A percentile compares a stretch with the other conserved stretches of the same genome.
phyloP scores from a whole-genome alignment of 2,888 invertebrate genomes.

The Ennomos quercinarius region DNA sequence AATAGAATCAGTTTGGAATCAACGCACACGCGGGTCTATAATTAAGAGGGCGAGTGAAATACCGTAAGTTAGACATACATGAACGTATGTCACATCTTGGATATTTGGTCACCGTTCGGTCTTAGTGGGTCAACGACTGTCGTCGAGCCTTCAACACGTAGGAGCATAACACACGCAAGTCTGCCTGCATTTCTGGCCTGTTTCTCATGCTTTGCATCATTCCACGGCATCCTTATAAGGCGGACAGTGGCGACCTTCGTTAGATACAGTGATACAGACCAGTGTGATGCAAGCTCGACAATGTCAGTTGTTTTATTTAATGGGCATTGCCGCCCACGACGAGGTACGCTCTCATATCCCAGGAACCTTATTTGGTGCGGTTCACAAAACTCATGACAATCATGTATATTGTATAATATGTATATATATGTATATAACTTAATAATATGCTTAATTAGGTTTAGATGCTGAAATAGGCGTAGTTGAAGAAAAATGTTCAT shows the following conservation, averaged over 20 bases:
- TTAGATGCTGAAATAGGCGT: slow-evolving; percentile 10
- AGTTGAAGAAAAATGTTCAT: no score
- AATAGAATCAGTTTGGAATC: slow-evolving; percentile 50
- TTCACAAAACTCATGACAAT: slow-evolving; percentile 24
- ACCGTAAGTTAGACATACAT: slow-evolving; percentile 45
- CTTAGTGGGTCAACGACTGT: slow-evolving; percentile 65
- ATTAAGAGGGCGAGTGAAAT: slow-evolving; percentile 52
- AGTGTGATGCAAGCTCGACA: slow-evolving; percentile 40
- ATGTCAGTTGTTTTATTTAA: slow-evolving; percentile 32
- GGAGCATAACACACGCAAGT: slow-evolving; percentile 49
- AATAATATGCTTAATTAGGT: slow-evolving; percentile 10
- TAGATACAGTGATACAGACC: slow-evolving; percentile 33
- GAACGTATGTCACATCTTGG: slow-evolving; percentile 58
- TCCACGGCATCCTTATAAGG: slow-evolving; percentile 39
- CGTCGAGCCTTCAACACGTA: slow-evolving; percentile 49
- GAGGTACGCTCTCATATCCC: slow-evolving; percentile 29
- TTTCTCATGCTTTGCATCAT: slow-evolving; percentile 56
- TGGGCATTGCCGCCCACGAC: slow-evolving; percentile 39
- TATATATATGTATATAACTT: slow-evolving; percentile 24
- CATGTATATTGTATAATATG: no score
- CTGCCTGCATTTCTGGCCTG: slow-evolving; percentile 55
- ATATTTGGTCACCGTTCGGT: slow-evolving; percentile 44
- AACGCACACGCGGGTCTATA: slow-evolving; percentile 47
- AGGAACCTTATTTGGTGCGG: slow-evolving; percentile 32
- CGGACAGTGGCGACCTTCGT: slow-evolving; percentile 39